Base-by-base conservation (phyloP, 1,140 invertebrate species). In the Helicoverpa armigera region DNA sequence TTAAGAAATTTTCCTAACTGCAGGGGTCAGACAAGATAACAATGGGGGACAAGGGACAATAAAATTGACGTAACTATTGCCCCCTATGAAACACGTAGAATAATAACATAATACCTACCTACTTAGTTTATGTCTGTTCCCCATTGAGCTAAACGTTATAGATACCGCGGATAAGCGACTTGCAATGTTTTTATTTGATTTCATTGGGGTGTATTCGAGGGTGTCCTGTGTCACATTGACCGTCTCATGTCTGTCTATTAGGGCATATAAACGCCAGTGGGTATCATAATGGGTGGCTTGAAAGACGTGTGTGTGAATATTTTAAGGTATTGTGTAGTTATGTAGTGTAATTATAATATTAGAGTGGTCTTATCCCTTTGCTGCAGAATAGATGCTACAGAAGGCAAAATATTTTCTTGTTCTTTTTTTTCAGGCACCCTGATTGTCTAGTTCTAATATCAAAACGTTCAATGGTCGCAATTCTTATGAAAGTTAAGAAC, bases 151-250 rank as follows among this genome's bases (percentile, higher is more conserved):
- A 79, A 82, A 75, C 11, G 78, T 70, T 79, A 72, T 58, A 58
- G 81, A 82, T 79, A 74, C 80, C 23, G 10, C 79, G 58, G 58
- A 83, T 85, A 83, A 84, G 74, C 13, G 81, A 79, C 65, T 35
- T 63, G 79, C 88, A 91, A 90, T 88, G 84, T 81, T 89, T 89
- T 89, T 92, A 92, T 91, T 90, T 88, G 87, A 88, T 91, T 87
- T 74, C 74, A 82, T 74, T 79, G 83, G 89, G 89, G 89, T 87
- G 83, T 84, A 83, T 77, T 58, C 65, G 82, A 80, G 88, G 89
- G 88, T 90, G 87, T 89, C 80, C 70, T 75, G 79, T 90, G 89
- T 90, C 89, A 88, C 86, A 85, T 90, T 87, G 85, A 87, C 88
- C 85, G 87, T 86, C 87, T 87, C 89, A 84, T 88, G 85, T 85